Evolutionary conservation across 2,797 vertebrate species (phyloP).

Genomic region (Natrix natrix): DNA sequence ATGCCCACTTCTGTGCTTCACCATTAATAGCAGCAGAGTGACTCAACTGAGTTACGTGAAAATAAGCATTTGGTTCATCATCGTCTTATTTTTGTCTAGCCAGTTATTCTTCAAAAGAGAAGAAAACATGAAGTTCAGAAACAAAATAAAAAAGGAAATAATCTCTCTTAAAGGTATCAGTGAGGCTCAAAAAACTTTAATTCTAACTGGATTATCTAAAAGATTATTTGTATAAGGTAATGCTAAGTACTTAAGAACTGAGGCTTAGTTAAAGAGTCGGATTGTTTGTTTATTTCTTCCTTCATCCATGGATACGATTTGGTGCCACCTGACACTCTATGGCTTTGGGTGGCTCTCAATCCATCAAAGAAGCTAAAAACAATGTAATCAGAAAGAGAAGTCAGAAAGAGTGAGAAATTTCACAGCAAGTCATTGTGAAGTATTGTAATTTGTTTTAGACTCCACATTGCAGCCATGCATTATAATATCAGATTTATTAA

Average conservation of each 20-base stretch:
- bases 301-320: not conserved
- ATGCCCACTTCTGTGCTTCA: not conserved
- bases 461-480: not conserved
- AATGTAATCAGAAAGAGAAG: not conserved
- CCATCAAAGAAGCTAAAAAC: not conserved
- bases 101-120: not conserved
- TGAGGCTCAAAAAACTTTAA: not conserved
- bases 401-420: not conserved
- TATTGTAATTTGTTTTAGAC: conserved; percentile 11
- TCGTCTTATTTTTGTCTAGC: not conserved
- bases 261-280: not conserved
- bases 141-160: not conserved
- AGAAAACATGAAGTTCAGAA: not conserved
- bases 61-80: not conserved
- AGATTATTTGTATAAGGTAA: not conserved
- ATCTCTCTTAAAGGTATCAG: not conserved
- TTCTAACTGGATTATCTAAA: not conserved
- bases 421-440: not conserved
- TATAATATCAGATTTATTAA: conserved; percentile 18
- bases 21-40: not conserved
- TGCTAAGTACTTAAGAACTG: not conserved
- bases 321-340: not conserved
- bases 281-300: not conserved
- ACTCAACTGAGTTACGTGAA: not conserved
- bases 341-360: not conserved